Evolutionary conservation across 2,888 invertebrate genomes (phyloP).

Genomic region (Empis stercorea): DNA sequence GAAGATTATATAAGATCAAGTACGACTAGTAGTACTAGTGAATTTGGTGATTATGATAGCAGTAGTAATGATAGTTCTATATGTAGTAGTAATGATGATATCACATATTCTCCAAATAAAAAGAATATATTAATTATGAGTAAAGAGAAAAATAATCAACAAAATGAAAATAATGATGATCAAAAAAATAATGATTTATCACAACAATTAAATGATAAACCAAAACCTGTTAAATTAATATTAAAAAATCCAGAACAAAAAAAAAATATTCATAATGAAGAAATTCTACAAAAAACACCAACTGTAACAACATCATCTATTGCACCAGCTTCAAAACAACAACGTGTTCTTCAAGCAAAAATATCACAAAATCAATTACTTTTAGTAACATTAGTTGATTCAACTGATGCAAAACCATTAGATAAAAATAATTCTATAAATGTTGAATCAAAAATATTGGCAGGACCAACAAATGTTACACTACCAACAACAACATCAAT

Average conservation of each 20-base stretch:
- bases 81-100: not conserved
- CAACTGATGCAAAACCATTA: no score
- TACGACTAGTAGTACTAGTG: not conserved
- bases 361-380: no score
- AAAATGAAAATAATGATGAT: not conserved
- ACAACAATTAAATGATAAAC: not conserved
- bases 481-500: no score
- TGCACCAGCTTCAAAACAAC: no score
- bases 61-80: not conserved
- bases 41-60: not conserved
- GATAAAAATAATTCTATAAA: no score
- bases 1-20: slow-evolving; percentile 7
- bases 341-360: no score
- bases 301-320: no score
- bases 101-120: not conserved
- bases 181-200: not conserved
- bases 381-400: no score
- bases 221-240: not conserved
- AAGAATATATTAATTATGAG: not conserved
- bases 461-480: no score
- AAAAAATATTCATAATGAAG: not conserved
- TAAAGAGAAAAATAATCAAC: not conserved
- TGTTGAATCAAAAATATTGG: no score
- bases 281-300: not conserved
- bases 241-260: not conserved